phyloP scores from a whole-genome alignment of 2,113 vertebrate genomes.

The Ahaetulla prasina region DNA sequence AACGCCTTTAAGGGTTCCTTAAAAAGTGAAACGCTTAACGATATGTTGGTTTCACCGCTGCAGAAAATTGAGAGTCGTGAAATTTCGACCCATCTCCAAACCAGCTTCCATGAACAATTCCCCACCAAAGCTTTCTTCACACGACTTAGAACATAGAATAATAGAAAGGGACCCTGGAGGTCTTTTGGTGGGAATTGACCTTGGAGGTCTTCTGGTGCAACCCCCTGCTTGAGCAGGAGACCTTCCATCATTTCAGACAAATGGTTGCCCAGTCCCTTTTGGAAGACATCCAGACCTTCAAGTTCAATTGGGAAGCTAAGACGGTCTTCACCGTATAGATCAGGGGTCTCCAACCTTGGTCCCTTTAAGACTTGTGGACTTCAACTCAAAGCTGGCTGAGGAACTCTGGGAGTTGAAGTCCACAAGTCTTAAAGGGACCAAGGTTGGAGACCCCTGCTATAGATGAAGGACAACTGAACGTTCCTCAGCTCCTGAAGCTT shows the following conservation, averaged over 20 bases:
- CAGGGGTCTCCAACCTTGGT: too few relatives aligned
- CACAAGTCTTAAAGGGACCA: too few relatives aligned
- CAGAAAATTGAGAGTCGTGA: neutral
- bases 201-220: neutral
- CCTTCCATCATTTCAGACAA: neutral
- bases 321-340: neutral
- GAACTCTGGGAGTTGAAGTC: too few relatives aligned
- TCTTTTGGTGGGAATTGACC: too few relatives aligned
- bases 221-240: neutral
- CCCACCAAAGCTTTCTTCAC: neutral
- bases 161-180: neutral
- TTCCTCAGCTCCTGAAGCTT: neutral
- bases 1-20: slow-evolving; percentile 4
- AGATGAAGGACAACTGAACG: neutral
- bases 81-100: neutral
- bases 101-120: neutral
- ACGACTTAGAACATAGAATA: neutral
- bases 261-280: neutral
- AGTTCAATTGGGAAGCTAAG: neutral
- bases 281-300: neutral
- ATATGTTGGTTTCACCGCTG: neutral
- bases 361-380: too few relatives aligned
- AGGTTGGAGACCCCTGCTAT: too few relatives aligned
- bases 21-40: neutral
- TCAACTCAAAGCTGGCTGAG: too few relatives aligned